These are phyloP conservation scores for Lepas anatifera DNA, from an alignment of 2,888 invertebrate species.

Conservation along the genomic window DNA sequence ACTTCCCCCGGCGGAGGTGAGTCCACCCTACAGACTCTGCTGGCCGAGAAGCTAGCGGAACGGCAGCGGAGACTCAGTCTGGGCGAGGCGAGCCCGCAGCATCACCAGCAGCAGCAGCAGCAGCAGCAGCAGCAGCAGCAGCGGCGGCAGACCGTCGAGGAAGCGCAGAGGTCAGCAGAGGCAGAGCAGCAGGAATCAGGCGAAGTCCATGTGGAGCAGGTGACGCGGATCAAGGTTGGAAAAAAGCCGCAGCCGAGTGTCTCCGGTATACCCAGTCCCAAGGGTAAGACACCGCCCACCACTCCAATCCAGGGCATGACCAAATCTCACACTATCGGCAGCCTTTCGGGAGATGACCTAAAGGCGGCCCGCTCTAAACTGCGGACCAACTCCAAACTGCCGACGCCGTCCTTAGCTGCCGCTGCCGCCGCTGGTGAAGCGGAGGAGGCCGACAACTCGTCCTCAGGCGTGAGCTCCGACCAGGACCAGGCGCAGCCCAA, in stretches of 20 bases:
- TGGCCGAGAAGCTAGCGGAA: slow-evolving; percentile 29
- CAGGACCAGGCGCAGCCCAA: slow-evolving; percentile 43
- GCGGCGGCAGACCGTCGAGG: slow-evolving; percentile 19
- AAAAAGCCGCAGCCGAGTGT: background rate
- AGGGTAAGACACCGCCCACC: background rate
- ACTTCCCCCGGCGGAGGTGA: background rate
- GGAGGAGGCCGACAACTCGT: slow-evolving; percentile 72
- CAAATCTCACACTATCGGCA: background rate
- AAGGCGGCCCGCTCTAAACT: slow-evolving; percentile 42
- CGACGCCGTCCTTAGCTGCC: no score
- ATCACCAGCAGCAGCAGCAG: no score
- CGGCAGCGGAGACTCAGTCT: slow-evolving; percentile 25
- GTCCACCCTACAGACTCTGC: slow-evolving; percentile 27
- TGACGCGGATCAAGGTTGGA: background rate
- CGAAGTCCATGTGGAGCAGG: slow-evolving; percentile 24
- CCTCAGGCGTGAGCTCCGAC: slow-evolving; percentile 76
- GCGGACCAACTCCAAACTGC: no score
- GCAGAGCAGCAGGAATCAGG: slow-evolving; percentile 23
- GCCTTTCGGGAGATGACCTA: background rate
- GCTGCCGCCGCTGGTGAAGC: slow-evolving; percentile 64
- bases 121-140: no score
- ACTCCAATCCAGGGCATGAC: no score
- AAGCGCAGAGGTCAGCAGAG: background rate
- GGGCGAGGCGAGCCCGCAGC: no score
- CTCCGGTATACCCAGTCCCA: background rate